Percentiles rank a stretch among this genome's conserved stretches.
Evolutionary conservation across 2,113 vertebrate species (phyloP).

Genomic region (Zootoca vivipara): DNA sequence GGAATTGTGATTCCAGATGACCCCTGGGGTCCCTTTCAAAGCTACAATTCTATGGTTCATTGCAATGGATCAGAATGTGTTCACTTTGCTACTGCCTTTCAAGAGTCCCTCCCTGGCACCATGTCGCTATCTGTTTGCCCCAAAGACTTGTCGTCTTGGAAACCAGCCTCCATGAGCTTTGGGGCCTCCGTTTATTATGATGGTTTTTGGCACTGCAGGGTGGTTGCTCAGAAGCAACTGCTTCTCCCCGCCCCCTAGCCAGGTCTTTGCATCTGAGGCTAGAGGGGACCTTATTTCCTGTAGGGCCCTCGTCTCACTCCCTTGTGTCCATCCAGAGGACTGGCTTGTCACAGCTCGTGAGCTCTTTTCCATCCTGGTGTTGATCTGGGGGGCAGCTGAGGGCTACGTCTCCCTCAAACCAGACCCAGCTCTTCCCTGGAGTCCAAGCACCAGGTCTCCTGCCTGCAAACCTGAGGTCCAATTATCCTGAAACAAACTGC

Average conservation of each 20-base stretch:
- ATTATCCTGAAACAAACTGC: not conserved
- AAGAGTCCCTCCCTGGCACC: not conserved
- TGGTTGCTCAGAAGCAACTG: not conserved
- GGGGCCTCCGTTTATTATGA: not conserved
- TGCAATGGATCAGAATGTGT: not conserved
- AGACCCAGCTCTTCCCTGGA: not conserved
- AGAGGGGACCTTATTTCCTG: not conserved
- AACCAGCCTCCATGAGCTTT: not conserved
- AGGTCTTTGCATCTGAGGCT: not conserved
- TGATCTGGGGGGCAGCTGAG: not conserved
- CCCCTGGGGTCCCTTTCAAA: too few species aligned
- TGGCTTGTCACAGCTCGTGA: not conserved
- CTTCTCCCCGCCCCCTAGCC: not conserved
- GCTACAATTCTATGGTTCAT: too few species aligned
- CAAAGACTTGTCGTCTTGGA: not conserved
- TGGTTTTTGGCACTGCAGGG: not conserved
- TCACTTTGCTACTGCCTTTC: not conserved
- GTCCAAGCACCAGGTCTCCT: constrained; percentile 19
- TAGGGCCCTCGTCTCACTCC: not conserved
- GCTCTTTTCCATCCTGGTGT: not conserved
- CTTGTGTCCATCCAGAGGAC: not conserved
- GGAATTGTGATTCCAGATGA: not conserved
- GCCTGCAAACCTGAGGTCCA: constrained; percentile 6
- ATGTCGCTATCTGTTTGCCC: not conserved
- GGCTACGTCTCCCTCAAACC: not conserved